Evolutionary conservation across 1,140 invertebrate species (phyloP).

Genomic region (Ephestia elutella): DNA sequence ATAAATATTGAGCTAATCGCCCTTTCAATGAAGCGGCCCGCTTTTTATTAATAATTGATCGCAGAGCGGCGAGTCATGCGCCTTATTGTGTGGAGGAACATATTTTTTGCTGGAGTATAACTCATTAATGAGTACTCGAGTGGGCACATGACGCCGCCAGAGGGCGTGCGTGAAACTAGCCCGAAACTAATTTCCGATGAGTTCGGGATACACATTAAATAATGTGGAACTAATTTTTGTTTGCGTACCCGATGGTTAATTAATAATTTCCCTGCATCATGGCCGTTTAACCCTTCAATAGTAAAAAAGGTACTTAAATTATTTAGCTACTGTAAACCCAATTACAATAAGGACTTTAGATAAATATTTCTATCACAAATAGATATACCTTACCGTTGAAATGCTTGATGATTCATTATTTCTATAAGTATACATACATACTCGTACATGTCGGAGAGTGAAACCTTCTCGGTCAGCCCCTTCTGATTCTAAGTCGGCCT

Average conservation of each 20-base stretch:
- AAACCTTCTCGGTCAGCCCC: too few species aligned
- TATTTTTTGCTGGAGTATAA: constrained; percentile 61
- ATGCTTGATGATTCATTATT: too few species aligned
- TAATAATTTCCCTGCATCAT: constrained; percentile 5
- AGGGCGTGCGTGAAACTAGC: constrained; percentile 42
- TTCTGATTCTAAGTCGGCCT: too few species aligned
- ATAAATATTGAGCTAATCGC: constrained; percentile 75
- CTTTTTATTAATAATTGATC: constrained; percentile 74
- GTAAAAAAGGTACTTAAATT: neutral
- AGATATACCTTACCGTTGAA: too few species aligned
- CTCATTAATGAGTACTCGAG: constrained; percentile 57
- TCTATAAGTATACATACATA: too few species aligned
- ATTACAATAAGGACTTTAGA: too few species aligned
- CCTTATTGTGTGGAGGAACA: constrained; percentile 61
- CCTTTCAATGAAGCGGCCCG: constrained; percentile 72
- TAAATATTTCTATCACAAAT: too few species aligned
- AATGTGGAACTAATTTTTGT: constrained; percentile 61
- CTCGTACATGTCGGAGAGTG: too few species aligned
- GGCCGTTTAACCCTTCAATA: neutral
- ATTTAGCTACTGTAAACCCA: too few species aligned
- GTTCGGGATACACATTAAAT: constrained; percentile 41
- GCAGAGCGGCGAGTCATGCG: constrained; percentile 68
- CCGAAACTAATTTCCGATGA: constrained; percentile 58
- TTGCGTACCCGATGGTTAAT: constrained; percentile 28
- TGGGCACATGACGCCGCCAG: constrained; percentile 42